Base-by-base conservation (phyloP, 2,113 vertebrate species). In the Melanotaenia duboulayi region DNA sequence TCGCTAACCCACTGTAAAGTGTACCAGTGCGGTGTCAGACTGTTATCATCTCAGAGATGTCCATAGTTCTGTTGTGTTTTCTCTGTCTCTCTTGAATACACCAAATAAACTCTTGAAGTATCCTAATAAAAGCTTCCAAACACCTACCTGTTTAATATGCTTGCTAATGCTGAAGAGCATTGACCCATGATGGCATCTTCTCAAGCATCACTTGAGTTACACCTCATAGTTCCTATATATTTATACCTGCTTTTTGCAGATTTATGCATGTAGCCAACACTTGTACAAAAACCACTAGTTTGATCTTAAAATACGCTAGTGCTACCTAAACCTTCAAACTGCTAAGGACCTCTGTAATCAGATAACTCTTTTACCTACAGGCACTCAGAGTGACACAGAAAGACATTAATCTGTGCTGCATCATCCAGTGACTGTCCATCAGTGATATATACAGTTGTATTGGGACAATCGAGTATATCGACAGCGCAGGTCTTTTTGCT, bases 21-120 rank as follows among this genome's bases (percentile, higher is more conserved):
- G 3, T 75, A n/a, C 42, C 60, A 32, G 72, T 71, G 48, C 63
- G 74, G 76, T 9, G 8, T 35, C 32, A 64, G 54, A 59, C 37
- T 35, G 51, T 65, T 51, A 49, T 55, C 51, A 50, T 61, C 55
- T 71, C 4, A 3, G 48, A 40, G 11, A 48, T 67, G 14, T 55
- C 35, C 39, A 24, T 35, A 22, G 69, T 5, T 56, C 40, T 50
- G 58, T 51, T 23, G 39, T 19, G 51, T 40, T 22, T 2, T 48
- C 23, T 62, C 22, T 63, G 25, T 25, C 20, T 55, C 35, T 8
- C 42, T 35, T 35, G 8, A 9, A 35, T 35, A 7, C 32, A 35
- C 7, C 8, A 35, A 35, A 35, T 35, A 35, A 35, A 35, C 8
- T 35, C 32, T 35, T 35, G 32, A 35, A 35, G 8, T 7, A 35